Percentiles rank a stretch among this genome's conserved stretches.
Evolutionary conservation across 2,797 vertebrate genomes (phyloP).

Genomic region (Tapera naevia): DNA sequence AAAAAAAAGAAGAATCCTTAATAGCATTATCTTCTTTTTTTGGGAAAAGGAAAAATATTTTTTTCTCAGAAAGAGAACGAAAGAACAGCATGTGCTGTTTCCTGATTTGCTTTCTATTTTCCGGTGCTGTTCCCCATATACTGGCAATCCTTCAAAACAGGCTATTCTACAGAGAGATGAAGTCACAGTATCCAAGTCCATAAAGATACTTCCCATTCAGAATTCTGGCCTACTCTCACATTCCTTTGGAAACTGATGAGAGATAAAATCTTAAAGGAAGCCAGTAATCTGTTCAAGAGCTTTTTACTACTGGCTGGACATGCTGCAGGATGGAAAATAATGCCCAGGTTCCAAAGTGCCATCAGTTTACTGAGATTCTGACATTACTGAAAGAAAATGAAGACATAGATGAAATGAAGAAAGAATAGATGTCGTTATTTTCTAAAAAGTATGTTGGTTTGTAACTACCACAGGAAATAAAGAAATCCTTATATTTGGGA

Average conservation of each 20-base stretch:
- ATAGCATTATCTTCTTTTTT: not conserved
- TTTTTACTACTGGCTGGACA: not conserved
- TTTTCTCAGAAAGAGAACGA: not conserved
- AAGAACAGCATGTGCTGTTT: not conserved
- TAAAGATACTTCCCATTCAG: not conserved
- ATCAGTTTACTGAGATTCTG: too few relatives aligned
- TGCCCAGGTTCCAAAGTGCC: not conserved
- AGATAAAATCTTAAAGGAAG: slow-evolving; percentile 9
- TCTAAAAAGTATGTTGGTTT: not conserved
- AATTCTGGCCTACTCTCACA: not conserved
- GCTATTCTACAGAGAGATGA: not conserved
- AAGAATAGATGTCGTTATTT: too few relatives aligned
- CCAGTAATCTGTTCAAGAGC: not conserved
- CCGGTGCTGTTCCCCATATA: not conserved
- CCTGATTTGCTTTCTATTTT: slow-evolving; percentile 9
- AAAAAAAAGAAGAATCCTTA: not conserved
- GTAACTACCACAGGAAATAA: not conserved
- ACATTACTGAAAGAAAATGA: too few relatives aligned
- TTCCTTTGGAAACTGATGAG: slow-evolving; percentile 3
- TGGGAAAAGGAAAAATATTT: fast-evolving
- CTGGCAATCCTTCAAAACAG: not conserved
- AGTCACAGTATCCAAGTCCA: not conserved
- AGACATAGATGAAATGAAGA: too few relatives aligned
- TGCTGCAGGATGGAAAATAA: not conserved
- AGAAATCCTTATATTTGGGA: not conserved